Evolutionary conservation across 2,797 vertebrate genomes (phyloP), one percentile per base, ranked within the genome.

Genomic region (Paramormyrops hopkinsi): DNA sequence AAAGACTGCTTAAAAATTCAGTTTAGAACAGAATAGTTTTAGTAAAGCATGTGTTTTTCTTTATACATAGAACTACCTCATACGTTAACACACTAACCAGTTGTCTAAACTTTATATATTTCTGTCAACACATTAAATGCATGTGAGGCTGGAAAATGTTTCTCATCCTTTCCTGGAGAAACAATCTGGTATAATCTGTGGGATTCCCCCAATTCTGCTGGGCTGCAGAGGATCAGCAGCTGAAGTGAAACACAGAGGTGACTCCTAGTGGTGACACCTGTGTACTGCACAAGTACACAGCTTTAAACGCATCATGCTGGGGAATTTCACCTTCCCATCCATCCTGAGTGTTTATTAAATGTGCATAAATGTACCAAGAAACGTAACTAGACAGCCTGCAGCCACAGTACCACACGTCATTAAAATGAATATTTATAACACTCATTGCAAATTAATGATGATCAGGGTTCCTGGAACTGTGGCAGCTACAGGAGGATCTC

Each of bases 81-180:
- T 46, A 79, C 14, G 41, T 82, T 82, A 82, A 82, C 76, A 82
- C 19, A 46, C 76, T 82, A 82, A 85, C 83, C 83, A 85, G 48
- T 51, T 51, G 25, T 85, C 48, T 85, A 46, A 83, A 46, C n/a
- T 48, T 83, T 83, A 22, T 83, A 48, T 82, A 84, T 48, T 85
- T 51, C 19, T 25, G 48, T 85, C 83, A 85, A 85, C 44, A 51
- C 83, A 46, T 85, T 85, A 50, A 85, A 85, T 25, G n/a, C 69
- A 76, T 41, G 69, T 41, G 9, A 53, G 44, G 7, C 46, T 85
- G 44, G 83, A 17, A 51, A 85, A 85, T 50, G 82, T 48, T 50
- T 85, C 46, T 50, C 82, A 85, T 85, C 76, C 41, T 82, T 82
- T 82, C 37, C 76, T 82, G 82, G 48, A 85, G n/a, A 85, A 85